A percentile compares a stretch with the other conserved stretches of the same genome.
phyloP scores from a whole-genome alignment of 1,140 invertebrate species.

The Conus betulinus region DNA sequence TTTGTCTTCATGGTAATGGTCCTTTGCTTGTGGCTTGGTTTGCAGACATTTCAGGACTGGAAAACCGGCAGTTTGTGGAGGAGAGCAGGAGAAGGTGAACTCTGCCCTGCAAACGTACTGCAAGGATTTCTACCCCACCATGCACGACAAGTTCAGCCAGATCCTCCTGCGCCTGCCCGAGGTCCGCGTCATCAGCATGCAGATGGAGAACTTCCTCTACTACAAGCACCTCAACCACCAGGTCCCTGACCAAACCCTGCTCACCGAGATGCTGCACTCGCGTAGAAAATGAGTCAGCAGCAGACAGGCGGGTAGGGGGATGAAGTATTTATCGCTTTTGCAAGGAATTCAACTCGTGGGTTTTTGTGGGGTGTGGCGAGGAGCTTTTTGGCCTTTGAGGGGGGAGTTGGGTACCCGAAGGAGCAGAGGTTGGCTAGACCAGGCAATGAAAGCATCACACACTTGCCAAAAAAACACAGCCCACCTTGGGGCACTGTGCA shows the following conservation, averaged over 20 bases:
- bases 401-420: too few species aligned
- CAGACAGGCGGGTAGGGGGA: too few species aligned
- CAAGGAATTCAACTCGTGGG: not conserved
- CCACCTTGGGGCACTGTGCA: too few species aligned
- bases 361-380: too few species aligned
- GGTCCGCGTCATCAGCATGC: constrained; percentile 90
- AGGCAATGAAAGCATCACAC: too few species aligned
- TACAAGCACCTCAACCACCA: constrained; percentile 87
- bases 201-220: constrained; percentile 96
- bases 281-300: constrained; percentile 83
- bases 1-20: too few species aligned
- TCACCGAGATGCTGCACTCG: constrained; percentile 99
- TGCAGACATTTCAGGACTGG: constrained; percentile 71
- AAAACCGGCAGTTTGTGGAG: constrained; percentile 68
- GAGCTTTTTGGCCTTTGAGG: not conserved
- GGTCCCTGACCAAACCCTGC: constrained; percentile 94
- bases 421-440: too few species aligned
- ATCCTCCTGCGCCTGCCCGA: constrained; percentile 93
- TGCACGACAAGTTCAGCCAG: constrained; percentile 96
- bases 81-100: constrained; percentile 72
- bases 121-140: constrained; percentile 90
- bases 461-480: too few species aligned
- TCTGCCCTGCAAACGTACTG: constrained; percentile 72
- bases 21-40: not conserved
- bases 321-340: not conserved